A percentile compares a stretch with the other conserved stretches of the same genome.
Evolutionary conservation across 2,797 vertebrate genomes (phyloP).

Genomic region (Monodelphis domestica): DNA sequence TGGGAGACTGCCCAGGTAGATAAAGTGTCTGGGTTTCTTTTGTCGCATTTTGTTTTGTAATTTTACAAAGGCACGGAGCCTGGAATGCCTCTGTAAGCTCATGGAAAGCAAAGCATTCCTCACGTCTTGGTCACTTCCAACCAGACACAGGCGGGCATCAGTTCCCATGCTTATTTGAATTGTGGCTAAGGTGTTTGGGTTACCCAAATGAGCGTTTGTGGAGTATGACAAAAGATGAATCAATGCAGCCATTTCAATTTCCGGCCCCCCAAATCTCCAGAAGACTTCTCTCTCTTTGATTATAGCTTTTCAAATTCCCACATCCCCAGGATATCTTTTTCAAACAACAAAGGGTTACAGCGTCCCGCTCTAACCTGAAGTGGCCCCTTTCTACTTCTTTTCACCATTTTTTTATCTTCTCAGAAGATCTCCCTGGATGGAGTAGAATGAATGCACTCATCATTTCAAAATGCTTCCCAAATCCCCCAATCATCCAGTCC

Average conservation of each 20-base stretch:
- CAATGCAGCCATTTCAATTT: conserved; percentile 57
- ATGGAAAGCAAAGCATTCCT: too few species aligned
- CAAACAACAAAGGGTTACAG: conserved; percentile 40
- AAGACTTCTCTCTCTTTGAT: conserved; percentile 55
- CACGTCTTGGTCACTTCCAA: conserved; percentile 61
- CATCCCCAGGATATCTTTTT: background rate
- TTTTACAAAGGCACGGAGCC: background rate
- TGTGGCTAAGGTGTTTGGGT: conserved; percentile 60
- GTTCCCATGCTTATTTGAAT: conserved; percentile 57
- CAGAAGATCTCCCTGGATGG: conserved; percentile 26
- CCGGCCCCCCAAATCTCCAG: conserved; percentile 52
- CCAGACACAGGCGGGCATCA: conserved; percentile 58
- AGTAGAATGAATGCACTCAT: conserved; percentile 65
- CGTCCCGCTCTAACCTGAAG: conserved; percentile 45
- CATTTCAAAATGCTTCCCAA: conserved; percentile 62
- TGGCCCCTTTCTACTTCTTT: background rate
- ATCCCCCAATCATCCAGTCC: conserved; percentile 18
- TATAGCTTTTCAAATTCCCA: conserved; percentile 1
- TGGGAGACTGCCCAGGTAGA: background rate
- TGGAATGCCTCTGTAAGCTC: background rate
- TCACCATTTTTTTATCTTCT: conserved; percentile 13
- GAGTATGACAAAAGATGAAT: conserved; percentile 39
- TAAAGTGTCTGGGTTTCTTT: too few species aligned
- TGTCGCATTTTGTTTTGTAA: background rate
- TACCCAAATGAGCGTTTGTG: conserved; percentile 54